Evolutionary conservation across 2,888 invertebrate species (phyloP), one percentile per base, ranked within the genome.

Genomic region (Neocrepidodera transversa): DNA sequence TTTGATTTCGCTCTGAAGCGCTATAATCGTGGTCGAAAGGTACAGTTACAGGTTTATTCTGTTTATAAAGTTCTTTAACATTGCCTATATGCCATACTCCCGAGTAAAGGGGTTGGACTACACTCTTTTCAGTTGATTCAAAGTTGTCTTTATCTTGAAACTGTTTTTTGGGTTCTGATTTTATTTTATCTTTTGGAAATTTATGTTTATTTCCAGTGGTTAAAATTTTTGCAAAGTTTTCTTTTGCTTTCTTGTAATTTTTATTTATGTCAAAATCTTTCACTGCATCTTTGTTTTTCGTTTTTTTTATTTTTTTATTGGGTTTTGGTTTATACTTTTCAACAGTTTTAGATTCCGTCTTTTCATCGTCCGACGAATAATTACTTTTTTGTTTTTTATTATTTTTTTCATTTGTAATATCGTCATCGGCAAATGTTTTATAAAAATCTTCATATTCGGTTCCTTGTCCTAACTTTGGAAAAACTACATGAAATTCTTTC

Each of bases 1-100:
- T 66, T 23, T 62, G 43, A 58, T 72, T 71, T 5, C 70, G 64
- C 57, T 72, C 70, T 1, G 75, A 72, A 8, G 73, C 72, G 45
- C 75, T 73, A 54, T 75, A 74, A 48, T 76, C 74, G 43, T 70
- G 69, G 50, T 77, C 78, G 48, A 72, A 75, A 2, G 78, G 78
- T n/a, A 77, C 69, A 1, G 74, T 69, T 40, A 75, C 67, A 0
- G 74, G 68, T 55, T 76, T 75, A 56, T 75, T 71, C 16, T 72
- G 68, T 54, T 72, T 74, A 18, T 76, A 62, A 7, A 74, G 70
- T 53, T 76, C 73, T 52, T 76, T 71, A 3, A 75, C 45, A 40
- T 58, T 59, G 61, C 71, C 66, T 20, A 63, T 59, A 8, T 69
- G 66, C 14, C 76, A 65, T 13, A 76, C 62, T 13, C 75, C 77